Conservation (phyloP, 1,140 invertebrate species). For the Hylyphantes graminicola region DNA sequence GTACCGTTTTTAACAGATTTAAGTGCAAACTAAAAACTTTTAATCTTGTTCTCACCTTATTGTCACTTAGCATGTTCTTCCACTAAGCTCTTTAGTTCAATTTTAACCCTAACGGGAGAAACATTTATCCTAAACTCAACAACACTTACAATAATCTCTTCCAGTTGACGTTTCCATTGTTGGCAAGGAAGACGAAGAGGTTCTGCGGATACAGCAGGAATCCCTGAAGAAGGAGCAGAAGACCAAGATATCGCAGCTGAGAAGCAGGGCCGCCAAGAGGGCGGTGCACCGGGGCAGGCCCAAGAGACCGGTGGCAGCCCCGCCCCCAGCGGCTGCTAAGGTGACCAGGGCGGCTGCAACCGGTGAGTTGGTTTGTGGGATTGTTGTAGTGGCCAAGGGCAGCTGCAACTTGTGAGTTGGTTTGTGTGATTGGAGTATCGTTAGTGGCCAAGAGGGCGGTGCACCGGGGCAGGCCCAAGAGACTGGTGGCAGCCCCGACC, state of each 20-base stretch:
- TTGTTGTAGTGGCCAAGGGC: too few relatives aligned
- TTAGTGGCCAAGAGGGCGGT: slow-evolving; percentile 2
- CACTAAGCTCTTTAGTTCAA: too few relatives aligned
- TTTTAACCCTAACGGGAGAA: too few relatives aligned
- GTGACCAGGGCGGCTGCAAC: slow-evolving; percentile 29
- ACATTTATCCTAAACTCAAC: too few relatives aligned
- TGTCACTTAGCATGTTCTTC: too few relatives aligned
- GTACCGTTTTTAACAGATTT: too few relatives aligned
- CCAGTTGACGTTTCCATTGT: slow-evolving; percentile 63
- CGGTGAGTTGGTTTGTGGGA: slow-evolving; percentile 4
- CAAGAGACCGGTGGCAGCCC: slow-evolving; percentile 16
- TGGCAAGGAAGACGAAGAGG: slow-evolving; percentile 63
- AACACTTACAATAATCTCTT: neutral
- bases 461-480: slow-evolving; percentile 37
- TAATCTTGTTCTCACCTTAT: too few relatives aligned
- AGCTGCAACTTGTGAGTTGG: too few relatives aligned
- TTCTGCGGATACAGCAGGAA: slow-evolving; percentile 57
- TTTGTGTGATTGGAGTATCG: too few relatives aligned
- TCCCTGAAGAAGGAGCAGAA: slow-evolving; percentile 48
- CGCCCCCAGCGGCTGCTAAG: neutral
- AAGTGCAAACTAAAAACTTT: too few relatives aligned
- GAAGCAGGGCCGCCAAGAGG: slow-evolving; percentile 10
- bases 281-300: slow-evolving; percentile 32
- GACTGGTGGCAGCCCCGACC: neutral
- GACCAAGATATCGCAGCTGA: slow-evolving; percentile 31